Percentiles rank a stretch among this genome's conserved stretches.
phyloP scores from a whole-genome alignment of 2,888 invertebrate species.

The Trachelus troglodyta region DNA sequence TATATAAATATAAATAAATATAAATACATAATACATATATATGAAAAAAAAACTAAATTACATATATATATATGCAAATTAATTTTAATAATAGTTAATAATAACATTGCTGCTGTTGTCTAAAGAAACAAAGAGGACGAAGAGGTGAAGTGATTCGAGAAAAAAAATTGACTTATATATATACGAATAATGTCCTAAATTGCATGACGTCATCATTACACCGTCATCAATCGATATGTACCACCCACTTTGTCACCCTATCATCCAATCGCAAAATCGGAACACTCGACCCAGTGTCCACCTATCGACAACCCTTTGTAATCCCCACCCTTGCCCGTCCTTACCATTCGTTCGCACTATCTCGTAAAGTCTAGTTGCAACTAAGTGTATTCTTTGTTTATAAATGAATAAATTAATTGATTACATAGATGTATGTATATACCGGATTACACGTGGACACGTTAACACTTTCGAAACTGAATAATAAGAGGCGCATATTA shows the following conservation, averaged over 20 bases:
- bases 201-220: conserved; percentile 42
- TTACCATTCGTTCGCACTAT: conserved; percentile 41
- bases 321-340: conserved; percentile 22
- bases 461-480: background rate
- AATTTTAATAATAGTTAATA: conserved; percentile 50
- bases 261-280: conserved; percentile 16
- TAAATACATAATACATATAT: conserved; percentile 22
- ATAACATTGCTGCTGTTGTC: conserved; percentile 46
- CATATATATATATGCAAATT: conserved; percentile 42
- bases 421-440: conserved; percentile 14
- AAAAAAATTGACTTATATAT: conserved; percentile 31
- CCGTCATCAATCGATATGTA: conserved; percentile 36
- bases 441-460: background rate
- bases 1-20: conserved; percentile 31
- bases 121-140: conserved; percentile 38
- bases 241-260: conserved; percentile 28
- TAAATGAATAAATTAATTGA: conserved; percentile 44
- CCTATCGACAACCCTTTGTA: background rate
- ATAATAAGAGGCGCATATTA: conserved; percentile 31
- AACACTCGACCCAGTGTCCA: background rate
- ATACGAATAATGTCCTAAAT: conserved; percentile 32
- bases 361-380: conserved; percentile 39
- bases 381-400: conserved; percentile 59
- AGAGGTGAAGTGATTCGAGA: conserved; percentile 26
- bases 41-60: conserved; percentile 37